Evolutionary conservation across 2,797 vertebrate species (phyloP).

Genomic region (Tiaroga cobitis): DNA sequence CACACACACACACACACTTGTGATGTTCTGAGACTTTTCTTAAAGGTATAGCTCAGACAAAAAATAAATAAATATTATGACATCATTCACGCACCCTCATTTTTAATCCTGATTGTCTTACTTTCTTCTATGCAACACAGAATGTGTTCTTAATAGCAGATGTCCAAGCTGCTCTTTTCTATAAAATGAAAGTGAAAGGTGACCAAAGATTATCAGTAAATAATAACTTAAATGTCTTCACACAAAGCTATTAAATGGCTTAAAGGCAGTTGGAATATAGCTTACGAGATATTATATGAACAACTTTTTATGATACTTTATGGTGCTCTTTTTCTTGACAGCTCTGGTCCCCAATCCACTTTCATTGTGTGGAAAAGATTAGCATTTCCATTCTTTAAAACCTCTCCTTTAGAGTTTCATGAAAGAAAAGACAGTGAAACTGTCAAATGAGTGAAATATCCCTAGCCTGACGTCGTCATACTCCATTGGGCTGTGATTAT

Average conservation of each 20-base stretch:
- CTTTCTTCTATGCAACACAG: background rate
- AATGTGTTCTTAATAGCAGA: background rate
- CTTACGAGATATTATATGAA: background rate
- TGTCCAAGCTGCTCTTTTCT: background rate
- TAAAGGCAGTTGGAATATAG: background rate
- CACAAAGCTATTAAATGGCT: background rate
- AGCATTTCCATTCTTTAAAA: background rate
- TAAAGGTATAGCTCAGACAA: background rate
- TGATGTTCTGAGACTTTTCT: background rate
- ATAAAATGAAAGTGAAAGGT: background rate
- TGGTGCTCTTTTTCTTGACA: background rate
- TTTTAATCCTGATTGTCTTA: background rate
- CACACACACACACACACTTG: background rate
- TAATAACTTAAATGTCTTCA: background rate
- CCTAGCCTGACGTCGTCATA: background rate
- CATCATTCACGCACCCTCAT: accelerated
- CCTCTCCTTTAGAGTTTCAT: background rate
- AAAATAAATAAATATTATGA: background rate
- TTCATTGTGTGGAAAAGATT: background rate
- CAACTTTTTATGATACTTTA: background rate
- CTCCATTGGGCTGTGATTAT: no score
- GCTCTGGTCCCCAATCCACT: background rate
- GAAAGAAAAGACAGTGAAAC: background rate
- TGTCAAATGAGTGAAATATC: background rate
- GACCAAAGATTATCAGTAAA: background rate